Base-by-base conservation (phyloP, 2,888 invertebrate genomes). In the Oxystoma pomonae region DNA sequence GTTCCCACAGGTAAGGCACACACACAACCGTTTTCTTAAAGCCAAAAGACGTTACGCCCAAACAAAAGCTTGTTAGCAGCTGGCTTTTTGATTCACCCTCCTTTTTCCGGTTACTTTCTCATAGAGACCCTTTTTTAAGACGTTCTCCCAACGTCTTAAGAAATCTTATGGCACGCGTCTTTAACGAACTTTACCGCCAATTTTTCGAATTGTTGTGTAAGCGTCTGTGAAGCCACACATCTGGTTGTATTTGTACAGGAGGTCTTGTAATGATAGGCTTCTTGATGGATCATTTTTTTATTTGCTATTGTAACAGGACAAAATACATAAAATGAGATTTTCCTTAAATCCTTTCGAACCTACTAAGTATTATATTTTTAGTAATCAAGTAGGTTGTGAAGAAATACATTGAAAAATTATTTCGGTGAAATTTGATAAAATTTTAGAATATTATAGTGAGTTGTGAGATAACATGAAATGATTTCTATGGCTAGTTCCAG, bases 41-140 rank as follows among this genome's bases (percentile, higher is more conserved):
- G 71, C 70, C 66, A 72, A 76, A 76, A 77, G 76, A 77, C 78
- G 77, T 77, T 77, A 73, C 59, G 64, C 61, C 21, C 50, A 57
- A 66, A 76, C 76, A 76, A 76, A 72, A 71, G 74, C 70, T 71
- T 35, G 3, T 73, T 66, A 70, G 73, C 70, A 77, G 77, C 74
- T 77, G 77, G 77, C 74, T 69, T 76, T 75, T 76, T 77, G 76
- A 76, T 77, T 74, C 73, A 70, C 76, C 77, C 77, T 75, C 76
- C 77, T 75, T 71, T 74, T 74, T 75, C 74, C 75, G 74, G 68
- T 71, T 67, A 68, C 70, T 68, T 68, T 72, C 68, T 58, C 35
- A 35, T 35, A 35, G 35, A 35, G 35, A 12, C 35, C 68, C 70
- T 65, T 67, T 67, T 74, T 70, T 65, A 73, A 75, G 75, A 74